phyloP scores from a whole-genome alignment of 1,140 invertebrate species.

The Drosophila novamexicana region DNA sequence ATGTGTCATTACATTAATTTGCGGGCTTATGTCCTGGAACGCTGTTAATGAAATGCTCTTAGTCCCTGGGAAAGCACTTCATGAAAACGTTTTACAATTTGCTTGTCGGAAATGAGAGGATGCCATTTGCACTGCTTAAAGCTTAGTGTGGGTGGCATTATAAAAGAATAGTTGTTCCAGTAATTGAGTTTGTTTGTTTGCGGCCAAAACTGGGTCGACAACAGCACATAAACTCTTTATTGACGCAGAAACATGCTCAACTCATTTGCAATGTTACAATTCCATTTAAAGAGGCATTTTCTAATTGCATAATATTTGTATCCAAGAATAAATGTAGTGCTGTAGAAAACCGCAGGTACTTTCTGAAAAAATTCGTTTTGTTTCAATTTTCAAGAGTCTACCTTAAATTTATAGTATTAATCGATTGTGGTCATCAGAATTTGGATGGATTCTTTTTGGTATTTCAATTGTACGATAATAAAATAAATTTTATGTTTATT shows the following conservation, averaged over 20 bases:
- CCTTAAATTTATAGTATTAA: no score
- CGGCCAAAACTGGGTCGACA: slow-evolving; percentile 36
- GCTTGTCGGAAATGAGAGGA: slow-evolving; percentile 23
- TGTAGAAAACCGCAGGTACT: no score
- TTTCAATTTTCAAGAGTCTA: no score
- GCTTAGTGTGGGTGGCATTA: slow-evolving; percentile 44
- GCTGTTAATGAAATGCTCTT: slow-evolving; percentile 58
- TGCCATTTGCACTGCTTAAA: slow-evolving; percentile 34
- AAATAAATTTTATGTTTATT: background rate
- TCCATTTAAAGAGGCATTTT: background rate
- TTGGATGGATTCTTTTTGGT: background rate
- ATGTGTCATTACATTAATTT: slow-evolving; percentile 69
- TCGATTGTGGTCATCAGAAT: no score
- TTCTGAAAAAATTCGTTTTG: background rate
- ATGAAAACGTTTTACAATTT: slow-evolving; percentile 55
- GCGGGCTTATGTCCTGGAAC: slow-evolving; percentile 47
- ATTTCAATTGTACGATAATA: background rate
- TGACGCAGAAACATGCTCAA: slow-evolving; percentile 19
- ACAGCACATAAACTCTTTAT: slow-evolving; percentile 2
- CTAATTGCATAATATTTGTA: background rate
- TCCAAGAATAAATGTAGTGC: no score
- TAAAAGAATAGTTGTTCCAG: slow-evolving; percentile 49
- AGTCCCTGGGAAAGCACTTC: slow-evolving; percentile 25
- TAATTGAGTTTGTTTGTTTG: slow-evolving; percentile 57
- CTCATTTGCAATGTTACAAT: slow-evolving; percentile 27